A percentile compares a stretch with the other conserved stretches of the same genome.
These are phyloP conservation scores for Anolis sagrei DNA, from an alignment of 2,113 vertebrate genomes.

Conservation along the genomic window DNA sequence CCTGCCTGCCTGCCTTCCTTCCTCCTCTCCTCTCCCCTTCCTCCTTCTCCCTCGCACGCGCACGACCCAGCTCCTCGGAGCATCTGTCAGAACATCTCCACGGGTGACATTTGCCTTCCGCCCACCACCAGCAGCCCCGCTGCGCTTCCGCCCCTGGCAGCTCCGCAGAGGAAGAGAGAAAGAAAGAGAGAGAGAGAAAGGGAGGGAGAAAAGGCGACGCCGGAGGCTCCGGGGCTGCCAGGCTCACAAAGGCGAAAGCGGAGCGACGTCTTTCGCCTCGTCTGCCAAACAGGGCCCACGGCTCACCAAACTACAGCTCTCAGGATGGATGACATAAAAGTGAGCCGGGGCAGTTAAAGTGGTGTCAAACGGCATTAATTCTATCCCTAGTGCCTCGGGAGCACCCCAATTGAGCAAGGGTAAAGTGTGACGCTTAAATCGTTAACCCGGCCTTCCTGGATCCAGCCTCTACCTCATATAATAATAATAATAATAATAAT, in stretches of 20 bases:
- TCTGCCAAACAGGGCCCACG: neutral
- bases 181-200: too few species aligned
- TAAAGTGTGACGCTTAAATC: too few species aligned
- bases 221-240: neutral
- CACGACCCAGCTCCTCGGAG: constrained; percentile 60
- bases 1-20: constrained; percentile 32
- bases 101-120: constrained; percentile 58
- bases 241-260: neutral
- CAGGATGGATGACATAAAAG: too few species aligned
- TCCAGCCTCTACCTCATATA: too few species aligned
- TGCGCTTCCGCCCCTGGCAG: constrained; percentile 37
- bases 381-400: too few species aligned
- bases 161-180: neutral
- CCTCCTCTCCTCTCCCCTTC: constrained; percentile 44
- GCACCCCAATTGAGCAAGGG: too few species aligned
- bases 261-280: constrained; percentile 22
- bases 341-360: too few species aligned
- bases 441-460: too few species aligned
- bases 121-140: constrained; percentile 30
- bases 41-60: constrained; percentile 29
- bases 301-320: too few species aligned
- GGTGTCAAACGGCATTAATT: too few species aligned
- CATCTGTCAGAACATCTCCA: constrained; percentile 67
- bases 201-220: too few species aligned
- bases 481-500: too few species aligned